A percentile compares a stretch with the other conserved stretches of the same genome.
Evolutionary conservation across 2,113 vertebrate genomes (phyloP).

Genomic region (Dromaius novaehollandiae): DNA sequence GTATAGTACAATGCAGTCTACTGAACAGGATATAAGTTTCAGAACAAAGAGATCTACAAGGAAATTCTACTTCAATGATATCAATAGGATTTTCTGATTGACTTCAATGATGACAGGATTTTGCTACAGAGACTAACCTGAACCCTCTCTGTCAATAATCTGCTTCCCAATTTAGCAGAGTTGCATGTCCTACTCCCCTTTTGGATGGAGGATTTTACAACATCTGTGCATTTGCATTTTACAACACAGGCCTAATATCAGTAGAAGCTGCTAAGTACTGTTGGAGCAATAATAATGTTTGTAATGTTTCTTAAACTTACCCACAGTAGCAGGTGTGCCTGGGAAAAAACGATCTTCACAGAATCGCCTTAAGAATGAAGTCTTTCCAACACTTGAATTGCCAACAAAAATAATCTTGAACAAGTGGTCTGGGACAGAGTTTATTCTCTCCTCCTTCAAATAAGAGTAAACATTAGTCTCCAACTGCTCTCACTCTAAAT

Average conservation of each 20-base stretch:
- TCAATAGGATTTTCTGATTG: neutral
- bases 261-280: neutral
- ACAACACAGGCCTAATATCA: neutral
- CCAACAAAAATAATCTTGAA: conserved; percentile 94
- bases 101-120: neutral
- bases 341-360: conserved; percentile 85
- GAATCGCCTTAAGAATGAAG: conserved; percentile 87
- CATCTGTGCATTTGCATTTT: neutral
- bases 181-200: neutral
- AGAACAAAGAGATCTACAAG: neutral
- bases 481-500: neutral
- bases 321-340: conserved; percentile 87
- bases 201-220: neutral
- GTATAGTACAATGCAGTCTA: neutral
- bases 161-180: neutral
- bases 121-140: neutral
- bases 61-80: neutral
- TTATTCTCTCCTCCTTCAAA: conserved; percentile 70
- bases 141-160: neutral
- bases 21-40: neutral
- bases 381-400: conserved; percentile 93
- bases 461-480: conserved; percentile 30
- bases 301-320: conserved; percentile 75
- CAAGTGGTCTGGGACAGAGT: conserved; percentile 79
- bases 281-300: neutral